Evolutionary conservation across 2,113 vertebrate genomes (phyloP).

Genomic region (Ctenomys sociabilis): DNA sequence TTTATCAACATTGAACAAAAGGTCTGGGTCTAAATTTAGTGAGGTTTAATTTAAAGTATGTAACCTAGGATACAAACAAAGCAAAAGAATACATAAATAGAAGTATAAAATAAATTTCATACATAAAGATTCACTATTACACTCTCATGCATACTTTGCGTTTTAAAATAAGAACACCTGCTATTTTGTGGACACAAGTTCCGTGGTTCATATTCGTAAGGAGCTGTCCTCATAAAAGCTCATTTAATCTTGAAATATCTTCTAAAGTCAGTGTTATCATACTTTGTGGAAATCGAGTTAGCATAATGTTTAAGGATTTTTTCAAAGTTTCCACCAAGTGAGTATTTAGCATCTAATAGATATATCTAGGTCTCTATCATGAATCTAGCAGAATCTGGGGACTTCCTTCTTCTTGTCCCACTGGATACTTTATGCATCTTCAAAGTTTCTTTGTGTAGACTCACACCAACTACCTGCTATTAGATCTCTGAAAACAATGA

Average conservation of each 20-base stretch:
- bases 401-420: background rate
- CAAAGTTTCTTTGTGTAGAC: background rate
- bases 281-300: background rate
- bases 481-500: background rate
- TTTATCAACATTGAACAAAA: conserved; percentile 24
- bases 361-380: background rate
- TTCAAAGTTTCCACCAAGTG: background rate
- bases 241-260: background rate
- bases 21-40: background rate
- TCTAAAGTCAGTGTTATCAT: background rate
- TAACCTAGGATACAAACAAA: background rate
- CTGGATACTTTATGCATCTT: too few relatives aligned
- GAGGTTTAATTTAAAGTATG: background rate
- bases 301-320: background rate
- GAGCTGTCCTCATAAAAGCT: background rate
- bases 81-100: background rate
- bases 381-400: background rate
- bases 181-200: background rate
- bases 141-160: background rate
- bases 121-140: background rate
- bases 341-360: background rate
- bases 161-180: background rate
- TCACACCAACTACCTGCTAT: background rate
- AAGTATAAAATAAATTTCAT: background rate
- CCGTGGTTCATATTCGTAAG: background rate